phyloP scores from a whole-genome alignment of 2,888 invertebrate genomes.

The Gryllus longicercus region DNA sequence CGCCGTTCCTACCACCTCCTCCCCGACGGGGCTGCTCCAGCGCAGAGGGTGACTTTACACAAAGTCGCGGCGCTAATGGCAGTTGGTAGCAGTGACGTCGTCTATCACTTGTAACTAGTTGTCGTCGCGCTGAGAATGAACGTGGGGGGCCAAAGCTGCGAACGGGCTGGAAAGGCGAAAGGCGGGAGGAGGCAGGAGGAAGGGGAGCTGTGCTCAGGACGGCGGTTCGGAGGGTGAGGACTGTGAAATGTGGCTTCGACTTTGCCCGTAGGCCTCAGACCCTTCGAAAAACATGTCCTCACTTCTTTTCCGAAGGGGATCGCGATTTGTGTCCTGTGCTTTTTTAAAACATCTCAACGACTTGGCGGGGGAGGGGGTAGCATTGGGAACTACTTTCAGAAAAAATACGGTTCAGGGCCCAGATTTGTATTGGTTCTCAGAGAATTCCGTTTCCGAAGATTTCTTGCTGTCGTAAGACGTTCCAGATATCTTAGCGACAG shows the following conservation, averaged over 20 bases:
- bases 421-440: background rate
- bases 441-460: background rate
- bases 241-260: conserved; percentile 1
- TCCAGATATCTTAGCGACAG: no score
- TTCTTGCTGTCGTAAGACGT: no score
- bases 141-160: background rate
- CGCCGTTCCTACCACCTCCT: no score
- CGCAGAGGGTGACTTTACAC: no score
- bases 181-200: background rate
- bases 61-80: no score
- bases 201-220: no score
- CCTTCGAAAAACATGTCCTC: background rate
- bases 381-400: no score
- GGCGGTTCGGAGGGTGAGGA: background rate
- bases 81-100: no score
- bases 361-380: background rate
- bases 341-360: conserved; percentile 3
- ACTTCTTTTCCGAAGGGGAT: background rate
- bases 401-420: background rate
- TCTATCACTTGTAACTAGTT: no score
- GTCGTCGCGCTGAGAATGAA: background rate
- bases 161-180: background rate
- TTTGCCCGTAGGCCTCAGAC: background rate
- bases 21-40: no score
- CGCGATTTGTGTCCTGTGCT: background rate